Conservation (phyloP, 1,140 invertebrate species). For the Lysiphlebus fabarum region DNA sequence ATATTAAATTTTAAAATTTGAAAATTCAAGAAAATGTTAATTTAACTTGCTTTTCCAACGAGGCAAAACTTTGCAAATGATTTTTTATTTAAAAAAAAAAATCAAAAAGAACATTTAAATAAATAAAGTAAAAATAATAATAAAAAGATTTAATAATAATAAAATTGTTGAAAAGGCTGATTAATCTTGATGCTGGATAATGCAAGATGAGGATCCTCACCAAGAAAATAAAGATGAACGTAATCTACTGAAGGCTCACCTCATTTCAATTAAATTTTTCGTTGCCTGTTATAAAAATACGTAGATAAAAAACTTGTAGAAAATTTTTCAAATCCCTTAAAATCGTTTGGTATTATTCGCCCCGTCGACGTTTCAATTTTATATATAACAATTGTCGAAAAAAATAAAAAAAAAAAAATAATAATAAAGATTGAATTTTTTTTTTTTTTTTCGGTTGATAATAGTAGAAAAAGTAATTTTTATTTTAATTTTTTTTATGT, state of each 20-base stretch:
- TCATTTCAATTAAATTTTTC: constrained; percentile 20
- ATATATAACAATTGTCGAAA: no score
- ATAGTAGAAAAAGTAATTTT: no score
- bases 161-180: background rate
- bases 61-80: background rate
- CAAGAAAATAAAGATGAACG: background rate
- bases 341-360: no score
- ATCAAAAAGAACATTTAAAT: background rate
- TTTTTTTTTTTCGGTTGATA: no score
- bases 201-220: background rate
- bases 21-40: constrained; percentile 19
- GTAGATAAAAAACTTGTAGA: background rate
- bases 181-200: background rate
- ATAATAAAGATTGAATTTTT: no score
- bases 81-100: constrained; percentile 9
- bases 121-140: background rate
- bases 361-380: no score
- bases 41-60: background rate
- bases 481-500: no score
- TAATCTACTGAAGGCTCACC: constrained; percentile 16
- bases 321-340: background rate
- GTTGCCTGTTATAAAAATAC: constrained; percentile 8
- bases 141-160: background rate
- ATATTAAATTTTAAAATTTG: no score
- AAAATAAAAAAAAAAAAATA: no score